Evolutionary conservation across 2,797 vertebrate species (phyloP).

Genomic region (Notamacropus eugenii): DNA sequence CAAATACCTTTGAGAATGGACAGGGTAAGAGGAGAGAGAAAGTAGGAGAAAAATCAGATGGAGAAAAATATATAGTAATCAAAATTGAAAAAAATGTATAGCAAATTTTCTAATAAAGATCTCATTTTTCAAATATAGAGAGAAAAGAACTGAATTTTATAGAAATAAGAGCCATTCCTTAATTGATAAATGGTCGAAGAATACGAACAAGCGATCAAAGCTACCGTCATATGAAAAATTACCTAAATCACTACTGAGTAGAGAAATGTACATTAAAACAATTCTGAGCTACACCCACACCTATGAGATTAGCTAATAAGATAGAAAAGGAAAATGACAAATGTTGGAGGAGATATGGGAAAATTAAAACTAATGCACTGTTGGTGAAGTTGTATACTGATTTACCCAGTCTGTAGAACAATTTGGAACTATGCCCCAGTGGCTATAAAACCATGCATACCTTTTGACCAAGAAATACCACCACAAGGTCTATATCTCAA

Average conservation of each 20-base stretch:
- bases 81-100: not conserved
- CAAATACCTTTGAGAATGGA: too few relatives aligned
- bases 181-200: not conserved
- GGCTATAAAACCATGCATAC: not conserved
- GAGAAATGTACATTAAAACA: not conserved
- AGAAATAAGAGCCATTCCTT: not conserved
- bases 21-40: too few relatives aligned
- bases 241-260: not conserved
- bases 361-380: not conserved
- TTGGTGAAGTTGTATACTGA: not conserved
- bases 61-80: not conserved
- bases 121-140: not conserved
- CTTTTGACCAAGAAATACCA: not conserved
- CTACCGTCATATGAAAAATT: not conserved
- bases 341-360: not conserved
- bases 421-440: not conserved
- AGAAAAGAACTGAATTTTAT: not conserved
- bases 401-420: not conserved
- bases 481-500: too few relatives aligned
- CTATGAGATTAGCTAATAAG: not conserved
- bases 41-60: not conserved
- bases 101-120: not conserved
- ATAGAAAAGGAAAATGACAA: not conserved
- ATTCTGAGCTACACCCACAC: not conserved
- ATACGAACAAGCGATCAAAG: not conserved